phyloP scores from a whole-genome alignment of 2,888 invertebrate genomes.

The Ormyrus labotus region DNA sequence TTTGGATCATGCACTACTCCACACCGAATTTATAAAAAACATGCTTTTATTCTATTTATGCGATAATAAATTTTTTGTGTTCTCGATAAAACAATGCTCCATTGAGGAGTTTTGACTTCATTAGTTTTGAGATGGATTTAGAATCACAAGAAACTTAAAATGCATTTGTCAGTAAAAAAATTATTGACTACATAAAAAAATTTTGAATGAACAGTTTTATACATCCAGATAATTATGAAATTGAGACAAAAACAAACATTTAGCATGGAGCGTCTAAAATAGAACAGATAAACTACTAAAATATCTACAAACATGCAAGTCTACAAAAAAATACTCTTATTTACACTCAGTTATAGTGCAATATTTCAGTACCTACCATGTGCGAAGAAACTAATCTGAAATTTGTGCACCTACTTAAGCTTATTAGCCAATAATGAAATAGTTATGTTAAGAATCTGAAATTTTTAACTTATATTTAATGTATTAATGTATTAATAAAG shows the following conservation, averaged over 20 bases:
- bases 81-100: background rate
- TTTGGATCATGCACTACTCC: slow-evolving; percentile 73
- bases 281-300: background rate
- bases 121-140: background rate
- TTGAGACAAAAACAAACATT: slow-evolving; percentile 10
- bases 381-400: slow-evolving; percentile 45
- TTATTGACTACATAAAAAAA: slow-evolving; percentile 26
- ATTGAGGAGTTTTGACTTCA: background rate
- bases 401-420: slow-evolving; percentile 49
- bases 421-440: slow-evolving; percentile 26
- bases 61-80: slow-evolving; percentile 33
- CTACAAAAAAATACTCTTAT: background rate
- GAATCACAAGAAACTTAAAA: slow-evolving; percentile 32
- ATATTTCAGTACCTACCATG: slow-evolving; percentile 42
- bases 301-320: slow-evolving; percentile 40
- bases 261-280: slow-evolving; percentile 21
- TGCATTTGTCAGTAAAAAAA: slow-evolving; percentile 14
- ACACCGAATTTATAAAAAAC: slow-evolving; percentile 64
- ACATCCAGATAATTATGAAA: background rate
- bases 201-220: slow-evolving; percentile 5
- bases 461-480: slow-evolving; percentile 31
- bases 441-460: slow-evolving; percentile 45
- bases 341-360: slow-evolving; percentile 1
- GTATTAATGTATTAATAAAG: slow-evolving; percentile 46
- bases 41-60: slow-evolving; percentile 45